Conservation (phyloP, 2,888 invertebrate genomes). For the Luffia ferchaultella region DNA sequence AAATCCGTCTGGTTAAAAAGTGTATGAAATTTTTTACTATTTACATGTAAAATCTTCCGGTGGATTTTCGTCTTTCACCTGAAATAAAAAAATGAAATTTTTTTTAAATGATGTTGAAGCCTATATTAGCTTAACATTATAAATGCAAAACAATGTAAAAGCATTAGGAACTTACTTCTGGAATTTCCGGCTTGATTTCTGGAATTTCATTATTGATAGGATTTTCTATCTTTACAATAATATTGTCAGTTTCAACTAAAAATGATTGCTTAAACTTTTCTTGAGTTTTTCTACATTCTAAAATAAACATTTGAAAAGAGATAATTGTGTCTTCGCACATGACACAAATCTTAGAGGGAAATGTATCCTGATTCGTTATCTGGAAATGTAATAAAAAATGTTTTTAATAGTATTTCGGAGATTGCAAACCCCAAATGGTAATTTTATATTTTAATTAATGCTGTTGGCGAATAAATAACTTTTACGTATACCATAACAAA, state of each 20-base stretch:
- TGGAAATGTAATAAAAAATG: conserved; percentile 20
- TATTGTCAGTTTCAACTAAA: conserved; percentile 21
- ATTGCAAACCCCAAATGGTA: too few relatives aligned
- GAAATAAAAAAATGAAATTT: conserved; percentile 22
- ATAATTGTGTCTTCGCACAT: conserved; percentile 55
- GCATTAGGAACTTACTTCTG: too few relatives aligned
- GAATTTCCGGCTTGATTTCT: conserved; percentile 45
- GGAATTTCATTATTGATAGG: conserved; percentile 15
- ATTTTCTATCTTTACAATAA: conserved; percentile 30
- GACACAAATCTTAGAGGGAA: conserved; percentile 48
- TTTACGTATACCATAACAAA: too few relatives aligned
- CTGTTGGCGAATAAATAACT: too few relatives aligned
- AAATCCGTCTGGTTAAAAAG: too few relatives aligned
- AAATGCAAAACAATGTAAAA: too few relatives aligned
- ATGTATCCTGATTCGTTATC: conserved; percentile 39
- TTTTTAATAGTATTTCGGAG: too few relatives aligned
- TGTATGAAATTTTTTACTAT: too few relatives aligned
- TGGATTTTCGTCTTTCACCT: conserved; percentile 51
- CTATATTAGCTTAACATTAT: too few relatives aligned
- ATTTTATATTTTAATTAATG: too few relatives aligned
- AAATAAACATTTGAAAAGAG: conserved; percentile 47
- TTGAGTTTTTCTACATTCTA: conserved; percentile 50
- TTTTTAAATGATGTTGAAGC: too few relatives aligned
- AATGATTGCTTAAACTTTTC: conserved; percentile 34
- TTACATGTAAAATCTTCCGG: conserved; percentile 46